phyloP scores from a whole-genome alignment of 2,113 vertebrate genomes.

The Hiodon tergisus region DNA sequence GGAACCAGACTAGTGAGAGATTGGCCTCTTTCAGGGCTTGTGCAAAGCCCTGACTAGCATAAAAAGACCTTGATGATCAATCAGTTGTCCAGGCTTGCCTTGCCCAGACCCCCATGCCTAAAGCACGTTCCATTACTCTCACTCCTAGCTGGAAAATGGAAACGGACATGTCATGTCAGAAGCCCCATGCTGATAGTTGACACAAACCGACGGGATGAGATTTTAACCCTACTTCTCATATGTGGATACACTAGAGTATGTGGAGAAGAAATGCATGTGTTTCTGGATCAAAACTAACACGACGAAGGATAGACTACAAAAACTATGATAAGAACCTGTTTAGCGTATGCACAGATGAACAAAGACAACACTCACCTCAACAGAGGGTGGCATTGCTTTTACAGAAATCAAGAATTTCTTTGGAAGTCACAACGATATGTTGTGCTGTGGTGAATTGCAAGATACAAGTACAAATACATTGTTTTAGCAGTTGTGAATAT shows the following conservation, averaged over 20 bases:
- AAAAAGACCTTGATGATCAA: constrained; percentile 32
- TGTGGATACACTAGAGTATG: constrained; percentile 40
- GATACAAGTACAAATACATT: no score
- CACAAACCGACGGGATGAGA: constrained; percentile 55
- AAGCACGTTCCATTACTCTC: constrained; percentile 38
- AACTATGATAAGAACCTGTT: no score
- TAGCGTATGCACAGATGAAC: no score
- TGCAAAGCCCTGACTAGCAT: constrained; percentile 28
- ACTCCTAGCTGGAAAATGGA: constrained; percentile 45
- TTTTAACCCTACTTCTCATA: constrained; percentile 43
- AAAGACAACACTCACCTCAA: no score
- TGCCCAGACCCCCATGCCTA: constrained; percentile 20
- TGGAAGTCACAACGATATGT: no score
- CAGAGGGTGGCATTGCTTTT: no score
- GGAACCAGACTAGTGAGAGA: constrained; percentile 45
- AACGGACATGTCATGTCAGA: constrained; percentile 43
- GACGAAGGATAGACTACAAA: no score
- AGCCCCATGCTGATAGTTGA: constrained; percentile 44
- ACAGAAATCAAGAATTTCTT: no score
- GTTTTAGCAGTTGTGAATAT: no score
- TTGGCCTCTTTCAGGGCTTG: constrained; percentile 39
- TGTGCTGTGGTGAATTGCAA: no score
- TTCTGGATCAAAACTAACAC: no score
- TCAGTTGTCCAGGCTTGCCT: constrained; percentile 21
- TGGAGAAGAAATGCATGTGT: not conserved